phyloP scores from a whole-genome alignment of 2,113 vertebrate genomes.

The Strix uralensis region DNA sequence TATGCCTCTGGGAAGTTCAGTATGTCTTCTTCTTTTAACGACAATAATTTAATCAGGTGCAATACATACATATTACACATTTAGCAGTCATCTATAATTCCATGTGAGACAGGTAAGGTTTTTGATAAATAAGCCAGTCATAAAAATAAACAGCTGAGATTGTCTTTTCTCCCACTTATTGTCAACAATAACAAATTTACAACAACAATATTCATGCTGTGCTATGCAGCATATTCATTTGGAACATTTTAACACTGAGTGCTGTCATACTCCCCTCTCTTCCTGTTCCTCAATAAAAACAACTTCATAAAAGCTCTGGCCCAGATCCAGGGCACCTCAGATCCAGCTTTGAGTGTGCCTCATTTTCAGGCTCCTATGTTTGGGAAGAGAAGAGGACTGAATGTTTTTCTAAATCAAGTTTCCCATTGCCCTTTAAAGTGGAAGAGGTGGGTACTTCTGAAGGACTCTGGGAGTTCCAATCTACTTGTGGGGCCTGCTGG shows the following conservation, averaged over 20 bases:
- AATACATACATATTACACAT: conserved; percentile 9
- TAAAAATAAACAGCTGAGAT: conserved; percentile 35
- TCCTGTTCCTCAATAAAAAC: background rate
- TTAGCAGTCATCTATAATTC: background rate
- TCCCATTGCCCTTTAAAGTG: background rate
- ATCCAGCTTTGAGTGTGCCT: background rate
- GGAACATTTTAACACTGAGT: background rate
- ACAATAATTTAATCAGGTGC: background rate
- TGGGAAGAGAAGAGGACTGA: background rate
- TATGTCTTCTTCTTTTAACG: background rate
- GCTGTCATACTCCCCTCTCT: background rate
- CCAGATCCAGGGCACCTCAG: background rate
- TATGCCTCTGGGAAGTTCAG: background rate
- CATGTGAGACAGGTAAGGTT: background rate
- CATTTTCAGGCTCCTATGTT: background rate
- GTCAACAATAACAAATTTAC: conserved; percentile 34
- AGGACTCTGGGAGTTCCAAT: background rate
- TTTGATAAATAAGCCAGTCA: background rate
- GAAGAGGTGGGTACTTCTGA: background rate
- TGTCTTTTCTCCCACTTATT: conserved; percentile 2
- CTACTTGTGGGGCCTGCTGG: background rate
- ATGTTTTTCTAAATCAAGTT: background rate
- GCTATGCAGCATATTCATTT: background rate
- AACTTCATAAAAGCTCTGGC: background rate
- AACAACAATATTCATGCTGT: background rate